Evolutionary conservation across 2,888 invertebrate genomes (phyloP).

Genomic region (Apamea epomidion): DNA sequence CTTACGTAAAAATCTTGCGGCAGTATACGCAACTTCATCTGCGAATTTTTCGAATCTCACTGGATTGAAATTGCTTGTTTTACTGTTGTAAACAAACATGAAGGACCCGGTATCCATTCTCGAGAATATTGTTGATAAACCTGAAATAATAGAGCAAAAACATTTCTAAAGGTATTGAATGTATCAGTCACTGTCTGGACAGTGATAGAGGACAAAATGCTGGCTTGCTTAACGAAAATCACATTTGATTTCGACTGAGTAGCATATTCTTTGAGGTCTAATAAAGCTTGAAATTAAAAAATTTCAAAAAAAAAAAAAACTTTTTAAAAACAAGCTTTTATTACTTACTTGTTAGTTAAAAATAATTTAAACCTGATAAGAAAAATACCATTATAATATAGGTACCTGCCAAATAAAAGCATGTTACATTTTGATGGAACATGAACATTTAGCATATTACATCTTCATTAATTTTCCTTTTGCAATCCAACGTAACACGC

Average conservation of each 20-base stretch:
- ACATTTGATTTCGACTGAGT: not conserved
- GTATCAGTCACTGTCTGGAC: not conserved
- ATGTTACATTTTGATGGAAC: too few relatives aligned
- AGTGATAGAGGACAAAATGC: not conserved
- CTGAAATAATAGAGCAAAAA: slow-evolving; percentile 72
- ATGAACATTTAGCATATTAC: too few relatives aligned
- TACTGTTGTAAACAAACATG: slow-evolving; percentile 84
- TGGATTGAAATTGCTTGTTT: slow-evolving; percentile 71
- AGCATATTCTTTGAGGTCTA: not conserved
- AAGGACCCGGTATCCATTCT: slow-evolving; percentile 84
- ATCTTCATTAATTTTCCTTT: too few relatives aligned
- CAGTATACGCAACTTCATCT: slow-evolving; percentile 76
- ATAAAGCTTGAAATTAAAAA: not conserved
- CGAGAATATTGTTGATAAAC: slow-evolving; percentile 82
- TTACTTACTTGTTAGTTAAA: too few relatives aligned
- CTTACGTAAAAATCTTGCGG: slow-evolving; percentile 86
- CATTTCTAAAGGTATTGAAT: not conserved
- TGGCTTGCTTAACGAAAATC: not conserved
- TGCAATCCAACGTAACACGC: too few relatives aligned
- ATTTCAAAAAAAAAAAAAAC: too few relatives aligned
- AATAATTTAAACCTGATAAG: too few relatives aligned
- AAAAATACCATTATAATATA: too few relatives aligned
- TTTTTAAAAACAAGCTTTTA: too few relatives aligned
- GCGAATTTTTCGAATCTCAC: slow-evolving; percentile 78
- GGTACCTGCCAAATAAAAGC: too few relatives aligned